Evolutionary conservation across 2,797 vertebrate genomes (phyloP), one percentile per base, ranked within the genome.

Genomic region (Rhincodon typus): DNA sequence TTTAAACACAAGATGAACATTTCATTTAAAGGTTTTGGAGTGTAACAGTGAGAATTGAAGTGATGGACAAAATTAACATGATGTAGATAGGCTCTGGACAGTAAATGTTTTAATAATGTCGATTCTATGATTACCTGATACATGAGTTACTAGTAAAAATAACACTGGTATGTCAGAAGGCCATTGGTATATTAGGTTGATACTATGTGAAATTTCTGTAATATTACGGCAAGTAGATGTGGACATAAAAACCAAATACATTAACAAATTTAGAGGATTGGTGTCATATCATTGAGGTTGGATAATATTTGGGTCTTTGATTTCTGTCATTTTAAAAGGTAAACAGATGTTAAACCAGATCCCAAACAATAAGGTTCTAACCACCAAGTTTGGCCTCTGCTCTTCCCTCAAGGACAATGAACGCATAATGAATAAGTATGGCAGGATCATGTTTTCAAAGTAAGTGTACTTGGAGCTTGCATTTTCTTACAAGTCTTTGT

Each of bases 341-440:
- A 96, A 98, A 95, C 98, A 99, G 97, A 96, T 99, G 96, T 95
- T 99, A 67, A 99, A 98, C 96, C 98, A 99, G 97, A 98, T 99
- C 88, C 98, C 98, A 91, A 99, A 98, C 97, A 99, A 98, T 96
- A 97, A 97, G n/a, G 97, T 98, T 57, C 97, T 99, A 96, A 99
- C 98, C 96, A 98, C 98, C 25, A 99, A 99, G 97, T 98, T 98
- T 0, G 98, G 98, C 91, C 98, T 99, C 77, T 97, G 99, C 94
- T 97, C 96, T 97, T 98, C 98, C 96, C 98, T 99, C 62, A 96
- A 98, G 94, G 98, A 98, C 67, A 98, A 98, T 12, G 97, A 98
- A 0, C 97, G 97, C 67, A 96, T 97, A 96, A 96, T 97, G 96
- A 97, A 95, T 96, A 98, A 97, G 97, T 96, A 97, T 96, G 96